A percentile compares a stretch with the other conserved stretches of the same genome.
Evolutionary conservation across 2,797 vertebrate species (phyloP).

Genomic region (Rhinophrynus dorsalis): DNA sequence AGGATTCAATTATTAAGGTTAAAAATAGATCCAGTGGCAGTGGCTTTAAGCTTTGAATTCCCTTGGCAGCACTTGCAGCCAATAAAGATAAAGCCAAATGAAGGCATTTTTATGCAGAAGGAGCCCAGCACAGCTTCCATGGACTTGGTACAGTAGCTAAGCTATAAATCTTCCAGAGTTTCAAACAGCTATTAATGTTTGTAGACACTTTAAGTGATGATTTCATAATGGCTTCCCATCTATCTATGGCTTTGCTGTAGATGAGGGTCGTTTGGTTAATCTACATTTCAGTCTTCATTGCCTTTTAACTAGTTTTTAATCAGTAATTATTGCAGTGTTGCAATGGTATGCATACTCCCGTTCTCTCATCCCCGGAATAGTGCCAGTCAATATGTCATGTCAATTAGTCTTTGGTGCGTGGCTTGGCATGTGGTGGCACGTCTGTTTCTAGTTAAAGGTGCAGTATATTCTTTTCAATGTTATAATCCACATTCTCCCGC

Average conservation of each 20-base stretch:
- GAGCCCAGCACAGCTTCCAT: constrained; percentile 39
- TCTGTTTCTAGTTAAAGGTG: constrained; percentile 12
- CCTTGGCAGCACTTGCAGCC: not conserved
- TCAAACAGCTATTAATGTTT: constrained; percentile 48
- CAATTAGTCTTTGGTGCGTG: constrained; percentile 73
- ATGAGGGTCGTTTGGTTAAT: constrained; percentile 84
- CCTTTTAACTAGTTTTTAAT: constrained; percentile 94
- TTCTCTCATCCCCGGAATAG: constrained; percentile 67
- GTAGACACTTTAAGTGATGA: constrained; percentile 45
- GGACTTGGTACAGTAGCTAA: constrained; percentile 47
- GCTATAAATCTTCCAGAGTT: constrained; percentile 55
- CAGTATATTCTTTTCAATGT: not conserved
- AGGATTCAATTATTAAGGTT: constrained; percentile 16
- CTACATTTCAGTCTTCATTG: constrained; percentile 85
- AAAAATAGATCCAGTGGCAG: constrained; percentile 19
- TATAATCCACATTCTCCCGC: not conserved
- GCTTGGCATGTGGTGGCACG: constrained; percentile 58
- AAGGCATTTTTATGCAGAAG: constrained; percentile 42
- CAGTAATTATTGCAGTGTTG: constrained; percentile 85
- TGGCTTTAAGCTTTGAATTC: not conserved
- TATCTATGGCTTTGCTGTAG: constrained; percentile 49
- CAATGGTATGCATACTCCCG: constrained; percentile 67
- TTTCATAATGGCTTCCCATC: constrained; percentile 46
- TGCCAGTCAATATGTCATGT: constrained; percentile 80
- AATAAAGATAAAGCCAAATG: constrained; percentile 27